Evolutionary conservation across 2,888 invertebrate genomes (phyloP), one percentile per base, ranked within the genome.

Genomic region (Agonum fuliginosum): DNA sequence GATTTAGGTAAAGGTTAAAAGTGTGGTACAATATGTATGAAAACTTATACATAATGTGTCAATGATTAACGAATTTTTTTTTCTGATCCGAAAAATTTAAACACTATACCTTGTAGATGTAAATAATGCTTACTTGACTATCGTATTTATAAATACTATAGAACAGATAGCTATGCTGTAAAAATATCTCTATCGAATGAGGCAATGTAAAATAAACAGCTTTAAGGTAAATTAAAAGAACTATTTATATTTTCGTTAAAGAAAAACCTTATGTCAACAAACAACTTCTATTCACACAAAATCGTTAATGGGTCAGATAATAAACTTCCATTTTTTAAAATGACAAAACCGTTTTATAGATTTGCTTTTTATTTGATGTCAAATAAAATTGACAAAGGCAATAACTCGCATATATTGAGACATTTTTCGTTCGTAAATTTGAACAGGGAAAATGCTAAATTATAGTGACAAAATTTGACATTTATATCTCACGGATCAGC

Each of bases 401-500:
- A 54, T 54, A 54, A 54, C 20, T 54, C 24, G 10, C 8, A 17
- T 6, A 10, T 43, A 43, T 43, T 43, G 43, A 17, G 43, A 12
- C 43, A 43, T 43, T 43, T 43, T 43, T n/a, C 43, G 34, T 34
- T 34, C 10, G 34, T 34, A 34, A 34, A 34, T 34, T 34, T 34
- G 34, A 34, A 34, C 34, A 34, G 34, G 34, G 34, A 34, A 34
- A 34, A 34, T 34, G 3, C 10, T 10, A 2, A 6, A 34, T 34
- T n/a, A n/a, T 34, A 34, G 46, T 22, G 22, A 20, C 20, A 24
- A 54, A 54, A 54, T 54, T 54, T 22, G 54, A 54, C 24, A 54
- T 54, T 54, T 54, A 54, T 54, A 20, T 54, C 54, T 54, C 24
- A 24, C 54, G 20, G 54, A 54, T 54, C 54, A 54, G 54, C 54